phyloP scores from a whole-genome alignment of 2,888 invertebrate species.

The Leptarthrus brevirostris region DNA sequence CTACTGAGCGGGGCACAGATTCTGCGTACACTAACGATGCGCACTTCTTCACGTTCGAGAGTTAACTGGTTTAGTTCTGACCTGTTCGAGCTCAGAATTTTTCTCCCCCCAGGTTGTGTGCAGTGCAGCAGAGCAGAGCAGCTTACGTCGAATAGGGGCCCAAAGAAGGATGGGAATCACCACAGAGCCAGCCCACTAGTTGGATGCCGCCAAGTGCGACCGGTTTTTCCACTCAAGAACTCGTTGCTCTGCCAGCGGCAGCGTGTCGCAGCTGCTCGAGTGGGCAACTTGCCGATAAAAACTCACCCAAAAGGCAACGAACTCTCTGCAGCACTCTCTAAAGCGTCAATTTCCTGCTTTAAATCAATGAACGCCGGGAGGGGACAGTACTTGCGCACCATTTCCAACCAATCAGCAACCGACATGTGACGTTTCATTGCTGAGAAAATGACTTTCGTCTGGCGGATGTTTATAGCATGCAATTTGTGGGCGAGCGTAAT shows the following conservation, averaged over 20 bases:
- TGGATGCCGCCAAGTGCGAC: neutral
- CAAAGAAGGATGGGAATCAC: slow-evolving; percentile 8
- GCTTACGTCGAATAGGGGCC: neutral
- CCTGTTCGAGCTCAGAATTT: slow-evolving; percentile 12
- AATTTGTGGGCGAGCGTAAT: slow-evolving; percentile 26
- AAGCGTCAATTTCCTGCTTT: slow-evolving; percentile 1
- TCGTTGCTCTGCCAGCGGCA: slow-evolving; percentile 8
- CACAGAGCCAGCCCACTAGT: slow-evolving; percentile 23
- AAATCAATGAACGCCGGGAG: slow-evolving; percentile 22
- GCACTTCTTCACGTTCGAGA: slow-evolving; percentile 66
- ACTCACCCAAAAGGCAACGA: slow-evolving; percentile 44
- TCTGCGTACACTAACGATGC: slow-evolving; percentile 61
- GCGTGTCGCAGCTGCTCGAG: slow-evolving; percentile 29
- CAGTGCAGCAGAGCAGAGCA: slow-evolving; percentile 16
- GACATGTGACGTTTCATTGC: slow-evolving; percentile 15
- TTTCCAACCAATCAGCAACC: neutral
- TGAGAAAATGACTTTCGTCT: slow-evolving; percentile 25
- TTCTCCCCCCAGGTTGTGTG: slow-evolving; percentile 1
- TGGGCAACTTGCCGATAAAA: slow-evolving; percentile 21
- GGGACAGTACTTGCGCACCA: slow-evolving; percentile 27
- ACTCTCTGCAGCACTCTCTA: slow-evolving; percentile 24
- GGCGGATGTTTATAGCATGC: neutral
- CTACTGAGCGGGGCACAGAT: slow-evolving; percentile 50
- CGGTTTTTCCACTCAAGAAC: slow-evolving; percentile 41
- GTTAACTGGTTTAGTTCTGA: slow-evolving; percentile 60